Percentiles rank a stretch among this genome's conserved stretches.
These are phyloP conservation scores for Leptopilina syphax DNA, from an alignment of 2,888 invertebrate species.

Conservation along the genomic window DNA sequence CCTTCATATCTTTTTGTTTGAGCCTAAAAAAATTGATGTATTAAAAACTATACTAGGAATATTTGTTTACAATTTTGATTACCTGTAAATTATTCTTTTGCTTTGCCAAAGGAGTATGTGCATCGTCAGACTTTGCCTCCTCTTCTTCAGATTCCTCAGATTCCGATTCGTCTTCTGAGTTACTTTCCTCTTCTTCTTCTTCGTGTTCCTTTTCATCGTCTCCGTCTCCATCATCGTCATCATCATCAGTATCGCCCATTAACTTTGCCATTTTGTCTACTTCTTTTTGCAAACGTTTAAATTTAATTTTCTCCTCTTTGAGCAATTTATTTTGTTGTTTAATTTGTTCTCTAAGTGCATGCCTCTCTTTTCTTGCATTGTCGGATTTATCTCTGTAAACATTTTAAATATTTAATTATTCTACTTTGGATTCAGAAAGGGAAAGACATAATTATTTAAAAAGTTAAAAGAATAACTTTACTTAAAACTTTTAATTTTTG, in stretches of 20 bases:
- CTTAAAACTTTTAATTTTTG: conserved; percentile 77
- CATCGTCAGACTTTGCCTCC: conserved; percentile 80
- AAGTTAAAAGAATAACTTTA: conserved; percentile 56
- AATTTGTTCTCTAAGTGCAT: conserved; percentile 87
- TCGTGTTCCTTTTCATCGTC: conserved; percentile 73
- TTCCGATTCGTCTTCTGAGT: conserved; percentile 78
- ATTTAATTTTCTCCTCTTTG: conserved; percentile 89
- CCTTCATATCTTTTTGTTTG: conserved; percentile 87
- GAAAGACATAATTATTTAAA: not conserved
- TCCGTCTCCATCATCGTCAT: conserved; percentile 80
- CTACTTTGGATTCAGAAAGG: no score
- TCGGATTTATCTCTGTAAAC: conserved; percentile 81
- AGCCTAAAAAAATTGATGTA: conserved; percentile 57
- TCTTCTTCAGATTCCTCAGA: conserved; percentile 77
- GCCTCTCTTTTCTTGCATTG: conserved; percentile 87
- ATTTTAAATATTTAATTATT: conserved; percentile 36
- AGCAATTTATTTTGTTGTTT: conserved; percentile 88
- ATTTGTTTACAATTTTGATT: conserved; percentile 50
- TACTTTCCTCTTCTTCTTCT: conserved; percentile 70
- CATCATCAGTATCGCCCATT: conserved; percentile 88
- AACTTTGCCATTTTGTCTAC: conserved; percentile 94
- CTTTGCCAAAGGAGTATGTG: conserved; percentile 79
- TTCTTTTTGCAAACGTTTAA: conserved; percentile 89
- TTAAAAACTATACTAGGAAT: not conserved
- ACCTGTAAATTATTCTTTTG: conserved; percentile 72